Conservation (phyloP, 2,888 invertebrate species). For the Drosophila algonquin region DNA sequence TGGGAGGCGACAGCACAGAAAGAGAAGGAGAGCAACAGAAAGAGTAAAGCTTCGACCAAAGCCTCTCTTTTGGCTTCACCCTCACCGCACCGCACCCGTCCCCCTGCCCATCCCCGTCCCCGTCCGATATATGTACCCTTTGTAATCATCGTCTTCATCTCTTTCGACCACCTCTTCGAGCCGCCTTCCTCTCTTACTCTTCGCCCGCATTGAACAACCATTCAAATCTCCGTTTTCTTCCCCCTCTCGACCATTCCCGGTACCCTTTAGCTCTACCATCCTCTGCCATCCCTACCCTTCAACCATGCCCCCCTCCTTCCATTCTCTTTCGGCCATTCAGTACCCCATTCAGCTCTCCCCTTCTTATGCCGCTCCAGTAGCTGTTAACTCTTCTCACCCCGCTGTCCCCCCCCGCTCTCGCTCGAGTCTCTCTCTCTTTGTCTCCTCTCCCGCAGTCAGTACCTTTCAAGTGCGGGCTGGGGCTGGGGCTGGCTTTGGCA, state of each 20-base stretch:
- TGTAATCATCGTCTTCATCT: neutral
- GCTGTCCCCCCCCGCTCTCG: neutral
- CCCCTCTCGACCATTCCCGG: neutral
- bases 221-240: neutral
- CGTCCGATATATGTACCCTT: neutral
- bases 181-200: constrained; percentile 37
- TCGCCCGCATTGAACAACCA: neutral
- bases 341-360: neutral
- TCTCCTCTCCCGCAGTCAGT: neutral
- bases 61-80: constrained; percentile 19
- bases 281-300: neutral
- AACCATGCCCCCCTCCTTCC: neutral
- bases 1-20: constrained; percentile 35
- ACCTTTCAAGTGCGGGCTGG: constrained; percentile 64
- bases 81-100: neutral
- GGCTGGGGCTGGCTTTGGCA: constrained; percentile 14
- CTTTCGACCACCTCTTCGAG: constrained; percentile 2
- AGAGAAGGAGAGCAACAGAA: constrained; percentile 9
- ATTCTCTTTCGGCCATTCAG: constrained; percentile 1
- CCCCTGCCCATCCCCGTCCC: neutral
- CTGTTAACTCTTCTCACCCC: neutral
- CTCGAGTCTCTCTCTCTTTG: neutral
- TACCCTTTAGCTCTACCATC: neutral
- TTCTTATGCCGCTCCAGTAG: neutral
- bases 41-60: constrained; percentile 33